Base-by-base conservation (phyloP, 1,140 invertebrate species). In the Campoletis sonorensis region DNA sequence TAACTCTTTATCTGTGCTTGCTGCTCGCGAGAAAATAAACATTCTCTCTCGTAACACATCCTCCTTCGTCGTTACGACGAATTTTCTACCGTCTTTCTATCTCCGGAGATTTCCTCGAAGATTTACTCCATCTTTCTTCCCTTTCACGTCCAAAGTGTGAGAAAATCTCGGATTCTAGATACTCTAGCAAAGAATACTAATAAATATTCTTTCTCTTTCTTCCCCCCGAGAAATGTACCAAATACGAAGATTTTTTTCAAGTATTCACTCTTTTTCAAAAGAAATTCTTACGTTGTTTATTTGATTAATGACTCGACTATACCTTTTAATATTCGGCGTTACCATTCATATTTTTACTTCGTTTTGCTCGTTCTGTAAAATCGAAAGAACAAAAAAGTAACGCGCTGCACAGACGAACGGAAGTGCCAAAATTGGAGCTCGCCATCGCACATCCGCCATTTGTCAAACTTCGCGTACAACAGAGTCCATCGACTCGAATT, bases 401-500 rank as follows among this genome's bases (percentile, higher is more conserved):
- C 4, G 1, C n/a, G 54, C 54, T 5, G 18, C 54, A 7, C 54
- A 13, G 10, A 58, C 54, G 7, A 64, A 64, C 61, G 61, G 61
- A 64, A 23, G 13, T 27, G 23, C 23, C 23, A 26, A 27, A 26
- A 23, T 64, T 33, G 30, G 30, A 33, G 30, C 30, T 33, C 2
- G 30, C 30, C 54, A 58, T 23, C 61, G 15, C 23, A 27, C 13
- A 72, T 40, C 70, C 33, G 30, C 70, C n/a, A 37, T 70, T 13
- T 16, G 68, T 70, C 64, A 16, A 37, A 33, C 30, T 49, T 21
- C 40, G 16, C 33, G 11, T n/a, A 37, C n/a, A 21, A 11, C 26
- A 51, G 49, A 75, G 72, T 75, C 72, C 72, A 75, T 11, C 33
- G 72, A 75, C 72, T 75, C 72, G 72, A 75, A 75, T 75, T 75